A percentile compares a stretch with the other conserved stretches of the same genome.
Conservation (phyloP, 35 echinoderm and acorn worm genomes). For the Heliocidaris erythrogramma region DNA sequence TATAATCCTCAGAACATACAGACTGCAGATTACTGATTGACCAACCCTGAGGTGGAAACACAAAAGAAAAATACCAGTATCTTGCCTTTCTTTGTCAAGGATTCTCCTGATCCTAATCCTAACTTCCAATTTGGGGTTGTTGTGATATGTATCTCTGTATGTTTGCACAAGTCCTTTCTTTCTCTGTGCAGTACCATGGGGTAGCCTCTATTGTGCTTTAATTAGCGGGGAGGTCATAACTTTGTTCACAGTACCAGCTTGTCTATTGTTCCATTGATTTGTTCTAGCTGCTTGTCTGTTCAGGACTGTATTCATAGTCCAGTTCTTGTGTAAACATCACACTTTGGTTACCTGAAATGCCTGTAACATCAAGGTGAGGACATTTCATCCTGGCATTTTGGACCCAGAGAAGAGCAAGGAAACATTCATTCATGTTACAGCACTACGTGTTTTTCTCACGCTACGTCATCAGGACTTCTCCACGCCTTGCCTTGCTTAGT, state of each 20-base stretch:
- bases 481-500: neutral
- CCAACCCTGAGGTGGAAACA: neutral
- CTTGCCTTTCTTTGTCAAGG: conserved; percentile 21
- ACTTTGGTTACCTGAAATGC: conserved; percentile 3
- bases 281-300: neutral
- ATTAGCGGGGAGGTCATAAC: conserved; percentile 30
- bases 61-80: neutral
- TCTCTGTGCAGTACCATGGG: neutral
- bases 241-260: conserved; percentile 1
- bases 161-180: neutral
- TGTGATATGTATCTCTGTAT: conserved; percentile 31
- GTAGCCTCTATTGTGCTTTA: conserved; percentile 25
- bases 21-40: conserved; percentile 29
- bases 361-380: neutral
- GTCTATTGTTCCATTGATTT: neutral
- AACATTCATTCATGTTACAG: neutral
- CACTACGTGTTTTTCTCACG: neutral
- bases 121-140: conserved; percentile 37
- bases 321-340: neutral
- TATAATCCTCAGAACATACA: conserved; percentile 26
- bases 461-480: neutral
- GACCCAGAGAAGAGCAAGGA: neutral
- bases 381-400: neutral
- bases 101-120: conserved; percentile 26
- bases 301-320: neutral